phyloP scores from a whole-genome alignment of 2,888 invertebrate species.

The Piscicola geometra region DNA sequence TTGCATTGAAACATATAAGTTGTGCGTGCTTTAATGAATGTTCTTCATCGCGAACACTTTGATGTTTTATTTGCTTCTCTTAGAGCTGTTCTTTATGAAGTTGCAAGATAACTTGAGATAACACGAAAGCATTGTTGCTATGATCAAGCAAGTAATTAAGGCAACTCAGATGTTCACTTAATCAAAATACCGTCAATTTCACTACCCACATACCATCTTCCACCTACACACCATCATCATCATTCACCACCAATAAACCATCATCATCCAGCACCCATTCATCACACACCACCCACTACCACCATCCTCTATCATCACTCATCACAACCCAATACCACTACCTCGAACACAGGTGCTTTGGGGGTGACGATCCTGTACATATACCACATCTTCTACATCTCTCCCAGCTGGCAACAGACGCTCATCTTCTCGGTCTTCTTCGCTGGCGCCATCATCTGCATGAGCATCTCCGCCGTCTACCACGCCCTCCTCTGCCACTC shows the following conservation, averaged over 20 bases:
- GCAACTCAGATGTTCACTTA: no score
- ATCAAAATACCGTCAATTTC: not conserved
- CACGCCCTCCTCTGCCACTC: conserved; percentile 96
- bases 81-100: no score
- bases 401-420: conserved; percentile 34
- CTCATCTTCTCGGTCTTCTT: conserved; percentile 59
- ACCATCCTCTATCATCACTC: not conserved
- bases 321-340: not conserved
- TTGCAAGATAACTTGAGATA: no score
- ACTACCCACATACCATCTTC: not conserved
- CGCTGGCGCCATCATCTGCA: conserved; percentile 84
- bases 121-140: no score
- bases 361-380: not conserved
- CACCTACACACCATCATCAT: not conserved
- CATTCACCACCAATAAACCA: not conserved
- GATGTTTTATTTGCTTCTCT: no score
- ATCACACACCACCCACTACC: conserved; percentile 4
- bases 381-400: conserved; percentile 26
- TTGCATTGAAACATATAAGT: no score
- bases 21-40: no score
- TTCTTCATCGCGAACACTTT: no score
- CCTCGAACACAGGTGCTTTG: conserved; percentile 8
- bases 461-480: conserved; percentile 88
- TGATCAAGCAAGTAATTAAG: no score
- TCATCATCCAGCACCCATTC: not conserved